A percentile compares a stretch with the other conserved stretches of the same genome.
Evolutionary conservation across 2,888 invertebrate species (phyloP).

Genomic region (Leptothorax acervorum): DNA sequence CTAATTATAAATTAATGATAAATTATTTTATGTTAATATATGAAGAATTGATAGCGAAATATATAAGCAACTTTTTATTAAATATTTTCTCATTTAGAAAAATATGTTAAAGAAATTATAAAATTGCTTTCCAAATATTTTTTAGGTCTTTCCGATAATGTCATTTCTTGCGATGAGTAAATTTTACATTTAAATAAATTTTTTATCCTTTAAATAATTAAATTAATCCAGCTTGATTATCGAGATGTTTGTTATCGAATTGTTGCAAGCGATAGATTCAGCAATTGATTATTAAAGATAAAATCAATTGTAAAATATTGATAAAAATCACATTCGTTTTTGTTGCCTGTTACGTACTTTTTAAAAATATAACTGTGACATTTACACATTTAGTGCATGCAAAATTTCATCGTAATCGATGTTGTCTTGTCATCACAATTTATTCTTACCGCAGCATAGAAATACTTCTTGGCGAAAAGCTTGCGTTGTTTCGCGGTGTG

Average conservation of each 20-base stretch:
- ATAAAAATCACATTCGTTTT: neutral
- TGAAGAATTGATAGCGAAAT: too few species aligned
- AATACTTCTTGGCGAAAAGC: slow-evolving; percentile 14
- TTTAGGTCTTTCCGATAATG: neutral
- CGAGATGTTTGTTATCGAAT: neutral
- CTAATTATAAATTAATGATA: neutral
- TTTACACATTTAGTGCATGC: neutral
- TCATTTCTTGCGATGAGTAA: neutral
- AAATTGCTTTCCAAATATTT: neutral
- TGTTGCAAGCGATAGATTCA: neutral
- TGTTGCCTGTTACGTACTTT: neutral
- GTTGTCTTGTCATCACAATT: slow-evolving; percentile 22
- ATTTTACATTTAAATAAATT: neutral
- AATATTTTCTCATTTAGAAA: too few species aligned
- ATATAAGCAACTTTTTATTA: too few species aligned
- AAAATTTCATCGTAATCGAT: slow-evolving; percentile 39
- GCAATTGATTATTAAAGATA: neutral
- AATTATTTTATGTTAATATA: too few species aligned
- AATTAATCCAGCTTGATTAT: slow-evolving; percentile 2
- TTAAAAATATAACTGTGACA: neutral
- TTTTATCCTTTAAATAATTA: neutral
- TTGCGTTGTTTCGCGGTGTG: slow-evolving; percentile 9
- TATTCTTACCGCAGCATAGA: slow-evolving; percentile 14
- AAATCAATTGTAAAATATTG: slow-evolving; percentile 2
- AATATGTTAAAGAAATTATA: neutral